Base-by-base conservation (phyloP, 1,140 invertebrate species). In the Drosophila serrata region DNA sequence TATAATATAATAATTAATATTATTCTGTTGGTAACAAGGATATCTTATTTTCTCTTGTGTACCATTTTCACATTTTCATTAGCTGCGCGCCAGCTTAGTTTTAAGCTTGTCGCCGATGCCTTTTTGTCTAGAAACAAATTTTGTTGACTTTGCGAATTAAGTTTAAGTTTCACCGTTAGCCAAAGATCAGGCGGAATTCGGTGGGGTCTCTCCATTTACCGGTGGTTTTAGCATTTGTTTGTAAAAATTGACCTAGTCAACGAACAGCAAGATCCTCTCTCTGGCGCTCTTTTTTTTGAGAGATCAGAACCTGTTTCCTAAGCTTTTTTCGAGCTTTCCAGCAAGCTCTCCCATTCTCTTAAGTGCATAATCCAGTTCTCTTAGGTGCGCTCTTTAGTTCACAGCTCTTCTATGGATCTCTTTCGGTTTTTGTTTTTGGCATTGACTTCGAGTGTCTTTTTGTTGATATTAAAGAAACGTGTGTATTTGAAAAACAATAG, bases 171-270 rank as follows among this genome's bases (percentile, higher is more conserved):
- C 67, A 88, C 82, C 82, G 82, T 87, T 87, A 80, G 51, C 61
- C 19, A 43, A 53, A 70, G 74, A 78, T 78, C 56, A 75, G 37
- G 49, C 56, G 61, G 69, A 58, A 39, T 70, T 70, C 33, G 33
- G 31, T 45, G 68, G n/a, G 57, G 43, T 53, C 15, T 27, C 43
- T 40, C 63, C 49, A 33, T 19, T 31, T 56, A 31, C 49, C 63
- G 49, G 68, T 29, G n/a, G 57, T 46, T 72, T 72, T 58, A 31
- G 68, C 68, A 78, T 42, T 70, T 22, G 19, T 27, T 58, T n/a
- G 51, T 24, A 74, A 80, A 79, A 79, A 80, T 88, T 87, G 82
- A 87, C 82, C 82, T 88, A 87, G 80, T 88, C 82, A 84, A 87
- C 80, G 76, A 56, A 77, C 69, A 76, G 42, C 22, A 13, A 64